Evolutionary conservation across 2,888 invertebrate genomes (phyloP), one percentile per base, ranked within the genome.

Genomic region (Xanthostigma xanthostigma): DNA sequence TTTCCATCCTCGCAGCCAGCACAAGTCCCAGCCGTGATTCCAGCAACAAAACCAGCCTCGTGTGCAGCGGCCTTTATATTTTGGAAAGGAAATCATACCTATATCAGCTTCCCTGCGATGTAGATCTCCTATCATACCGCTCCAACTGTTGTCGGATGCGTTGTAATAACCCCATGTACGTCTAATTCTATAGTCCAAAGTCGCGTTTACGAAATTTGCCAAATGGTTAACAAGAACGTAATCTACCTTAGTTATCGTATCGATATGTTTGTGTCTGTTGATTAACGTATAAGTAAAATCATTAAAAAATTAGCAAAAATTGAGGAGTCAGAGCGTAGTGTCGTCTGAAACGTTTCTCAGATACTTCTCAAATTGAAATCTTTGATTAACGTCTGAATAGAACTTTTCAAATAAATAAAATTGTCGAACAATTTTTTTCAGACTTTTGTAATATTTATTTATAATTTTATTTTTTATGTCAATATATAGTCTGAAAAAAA

Each of bases 211-310:
- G 53, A 74, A 72, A 57, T 77, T 74, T 1, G 73, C 57, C 40
- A 79, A 58, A 58, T 76, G 73, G 57, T 74, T 70, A 2, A 76
- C 74, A 10, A 79, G 66, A 1, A 74, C 69, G 57, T 74, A 79
- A 62, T 76, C 77, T 1, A 76, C 78, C 63, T 81, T 81, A 3
- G 78, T 74, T 44, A 79, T 75, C 10, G 79, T 77, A 58, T 81
- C 80, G 8, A 72, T 64, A 50, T 71, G 70, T 49, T 62, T 65
- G 40, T 70, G 60, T 46, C 69, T 67, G 46, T 69, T 59, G 60
- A 44, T 41, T 12, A 40, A 27, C 3, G 36, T 37, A 37, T 5
- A 36, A 45, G 12, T 17, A 13, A 46, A 35, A n/a, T 39, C 37
- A 11, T 39, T n/a, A 1, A 9, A n/a, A 17, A 11, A 34, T 10